These are phyloP conservation scores for Tachystola acroxantha DNA, from an alignment of 2,888 invertebrate genomes.

Conservation along the genomic window DNA sequence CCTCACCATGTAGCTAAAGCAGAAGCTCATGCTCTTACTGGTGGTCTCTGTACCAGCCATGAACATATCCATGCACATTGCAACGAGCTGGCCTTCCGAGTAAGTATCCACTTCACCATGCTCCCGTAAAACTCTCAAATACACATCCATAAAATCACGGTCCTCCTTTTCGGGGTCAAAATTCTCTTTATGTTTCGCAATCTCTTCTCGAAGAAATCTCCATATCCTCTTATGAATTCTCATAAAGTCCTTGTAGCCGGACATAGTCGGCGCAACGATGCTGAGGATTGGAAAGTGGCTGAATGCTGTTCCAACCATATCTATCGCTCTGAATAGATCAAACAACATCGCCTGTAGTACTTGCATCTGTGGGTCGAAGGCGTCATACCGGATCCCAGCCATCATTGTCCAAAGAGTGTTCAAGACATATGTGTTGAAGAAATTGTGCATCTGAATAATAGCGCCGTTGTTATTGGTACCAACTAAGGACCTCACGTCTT, in stretches of 20 bases:
- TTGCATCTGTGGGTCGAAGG: slow-evolving; percentile 83
- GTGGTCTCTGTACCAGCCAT: slow-evolving; percentile 94
- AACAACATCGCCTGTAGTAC: slow-evolving; percentile 83
- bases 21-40: slow-evolving; percentile 86
- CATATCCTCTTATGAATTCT: slow-evolving; percentile 84
- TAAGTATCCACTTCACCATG: slow-evolving; percentile 77
- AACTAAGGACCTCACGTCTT: slow-evolving; percentile 60
- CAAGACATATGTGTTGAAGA: slow-evolving; percentile 86
- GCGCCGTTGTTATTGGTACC: slow-evolving; percentile 48
- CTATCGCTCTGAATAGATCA: slow-evolving; percentile 84
- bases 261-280: slow-evolving; percentile 84
- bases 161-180: slow-evolving; percentile 78
- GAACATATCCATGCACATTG: slow-evolving; percentile 91
- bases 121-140: slow-evolving; percentile 82
- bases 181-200: slow-evolving; percentile 83
- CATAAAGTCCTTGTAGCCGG: slow-evolving; percentile 87
- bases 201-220: slow-evolving; percentile 84
- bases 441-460: slow-evolving; percentile 82
- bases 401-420: slow-evolving; percentile 92
- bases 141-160: slow-evolving; percentile 90
- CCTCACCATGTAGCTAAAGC: slow-evolving; percentile 85
- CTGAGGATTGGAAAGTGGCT: slow-evolving; percentile 87
- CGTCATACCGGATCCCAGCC: slow-evolving; percentile 85
- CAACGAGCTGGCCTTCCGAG: slow-evolving; percentile 86
- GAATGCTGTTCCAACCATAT: slow-evolving; percentile 89